Conservation (phyloP, 2,888 invertebrate species). For the Gisinianus flammeolus region DNA sequence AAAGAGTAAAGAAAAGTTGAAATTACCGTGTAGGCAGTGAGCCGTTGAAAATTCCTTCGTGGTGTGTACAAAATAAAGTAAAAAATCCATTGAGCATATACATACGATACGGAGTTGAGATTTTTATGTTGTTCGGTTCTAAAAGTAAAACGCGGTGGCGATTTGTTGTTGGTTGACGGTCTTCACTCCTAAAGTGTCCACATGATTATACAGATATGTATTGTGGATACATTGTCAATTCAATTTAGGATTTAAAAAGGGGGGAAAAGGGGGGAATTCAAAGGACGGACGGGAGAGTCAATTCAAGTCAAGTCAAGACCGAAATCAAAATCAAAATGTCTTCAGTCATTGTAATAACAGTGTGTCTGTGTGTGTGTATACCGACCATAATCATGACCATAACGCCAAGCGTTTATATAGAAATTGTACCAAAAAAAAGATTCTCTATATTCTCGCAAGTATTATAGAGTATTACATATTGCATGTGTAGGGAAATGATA, state of each 20-base stretch:
- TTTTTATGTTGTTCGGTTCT: not conserved
- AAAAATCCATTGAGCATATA: not conserved
- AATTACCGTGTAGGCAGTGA: constrained; percentile 12
- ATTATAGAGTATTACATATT: not conserved
- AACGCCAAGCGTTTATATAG: too few relatives aligned
- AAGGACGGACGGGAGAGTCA: not conserved
- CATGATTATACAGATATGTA: too few relatives aligned
- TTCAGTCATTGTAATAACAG: not conserved
- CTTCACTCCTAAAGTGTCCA: too few relatives aligned
- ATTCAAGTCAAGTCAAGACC: not conserved
- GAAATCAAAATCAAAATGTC: constrained; percentile 6
- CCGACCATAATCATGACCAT: not conserved
- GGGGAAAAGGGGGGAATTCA: too few relatives aligned
- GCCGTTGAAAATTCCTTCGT: constrained; percentile 11
- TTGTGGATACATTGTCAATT: too few relatives aligned
- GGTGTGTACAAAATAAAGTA: not conserved
- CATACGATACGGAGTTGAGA: not conserved
- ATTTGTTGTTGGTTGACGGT: too few relatives aligned
- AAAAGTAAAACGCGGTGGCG: too few relatives aligned
- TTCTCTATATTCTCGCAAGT: not conserved
- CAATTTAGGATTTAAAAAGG: too few relatives aligned
- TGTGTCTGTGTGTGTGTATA: not conserved
- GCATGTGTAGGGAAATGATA: not conserved
- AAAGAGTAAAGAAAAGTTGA: constrained; percentile 2
- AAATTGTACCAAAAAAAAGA: not conserved